Evolutionary conservation across 1,140 invertebrate genomes (phyloP), one percentile per base, ranked within the genome.

Genomic region (Semibalanus balanoides): DNA sequence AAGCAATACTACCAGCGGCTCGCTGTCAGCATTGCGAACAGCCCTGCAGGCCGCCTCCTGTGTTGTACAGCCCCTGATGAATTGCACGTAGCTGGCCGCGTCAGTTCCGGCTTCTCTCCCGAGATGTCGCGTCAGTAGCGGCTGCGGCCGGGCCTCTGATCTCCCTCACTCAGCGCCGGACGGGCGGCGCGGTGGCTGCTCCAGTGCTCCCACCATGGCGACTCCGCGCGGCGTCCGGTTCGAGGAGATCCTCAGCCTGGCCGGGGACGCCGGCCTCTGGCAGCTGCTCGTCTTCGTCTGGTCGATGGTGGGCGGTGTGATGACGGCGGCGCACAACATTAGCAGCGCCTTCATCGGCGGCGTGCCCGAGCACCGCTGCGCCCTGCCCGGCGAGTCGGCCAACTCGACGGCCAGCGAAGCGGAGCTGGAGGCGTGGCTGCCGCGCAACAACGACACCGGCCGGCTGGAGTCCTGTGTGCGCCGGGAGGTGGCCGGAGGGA

Each of bases 381-480:
- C 7, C 17, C 28, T 74, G 28, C 28, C 74, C 3, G 74, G 27
- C 28, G n/a, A n/a, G n/a, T n/a, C n/a, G n/a, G n/a, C n/a, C n/a
- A n/a, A n/a, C n/a, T n/a, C n/a, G n/a, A n/a, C n/a, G n/a, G n/a
- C n/a, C n/a, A n/a, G n/a, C n/a, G 0, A 19, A 17, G 25, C 0
- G 28, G 14, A 31, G 11, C 43, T 28, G 35, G 30, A 73, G 31
- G 30, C 17, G 11, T 64, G 69, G 31, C 35, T 64, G 30, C 31
- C 43, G 28, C 19, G 70, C 27, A 14, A 31, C 74, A 78, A 78
- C 74, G 75, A 75, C 31, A 75, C 76, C 17, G 19, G 28, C 3
- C 70, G 74, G 11, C 5, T 70, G n/a, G 30, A 64, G 0, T 0
- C 28, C 40, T 51, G 73, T 30, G 11, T 29, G 17, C 0, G 28